Evolutionary conservation across 2,888 invertebrate species (phyloP), one percentile per base, ranked within the genome.

Genomic region (Buathra laborator): DNA sequence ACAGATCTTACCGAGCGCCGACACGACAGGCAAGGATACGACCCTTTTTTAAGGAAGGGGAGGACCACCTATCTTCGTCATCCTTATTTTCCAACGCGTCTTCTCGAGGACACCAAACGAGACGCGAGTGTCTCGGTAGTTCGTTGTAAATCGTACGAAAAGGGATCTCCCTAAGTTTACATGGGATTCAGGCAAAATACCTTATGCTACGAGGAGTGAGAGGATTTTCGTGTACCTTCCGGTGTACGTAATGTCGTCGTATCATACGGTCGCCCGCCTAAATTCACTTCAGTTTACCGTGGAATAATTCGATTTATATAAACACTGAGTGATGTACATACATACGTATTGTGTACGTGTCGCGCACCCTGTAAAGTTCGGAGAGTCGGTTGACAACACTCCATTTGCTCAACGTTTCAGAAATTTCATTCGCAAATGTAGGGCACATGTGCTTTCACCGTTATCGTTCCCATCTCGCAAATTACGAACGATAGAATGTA

Each of bases 181-280:
- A 64, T 29, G 53, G 64, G 62, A 81, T 66, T 71, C 66, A 46
- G 68, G 77, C 56, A 32, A 71, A 82, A 56, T 46, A 77, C 37
- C 66, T 62, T 19, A 16, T 14, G 48, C 43, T 12, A 1, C 48
- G 37, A 48, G 19, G 37, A 37, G 19, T 24, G 12, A 75, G 81
- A 76, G 68, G 62, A 44, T 81, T 81, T 81, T 70, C 81, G 59
- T 81, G 81, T 75, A 81, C 44, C 46, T 32, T 44, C 29, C 19
- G 37, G 19, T 53, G 53, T 37, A 16, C 53, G 59, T 46, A 24
- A 78, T 32, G 5, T 51, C 48, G 43, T 77, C 76, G 24, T 46
- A 19, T 78, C 59, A 48, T 37, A 59, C 44, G 24, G 37, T 9
- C 68, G 46, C 16, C 4, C 29, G n/a, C 44, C 29, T 48, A 46